phyloP scores from a whole-genome alignment of 37 sponge, comb jelly and placozoan species.

The Theonella swinhoei region DNA sequence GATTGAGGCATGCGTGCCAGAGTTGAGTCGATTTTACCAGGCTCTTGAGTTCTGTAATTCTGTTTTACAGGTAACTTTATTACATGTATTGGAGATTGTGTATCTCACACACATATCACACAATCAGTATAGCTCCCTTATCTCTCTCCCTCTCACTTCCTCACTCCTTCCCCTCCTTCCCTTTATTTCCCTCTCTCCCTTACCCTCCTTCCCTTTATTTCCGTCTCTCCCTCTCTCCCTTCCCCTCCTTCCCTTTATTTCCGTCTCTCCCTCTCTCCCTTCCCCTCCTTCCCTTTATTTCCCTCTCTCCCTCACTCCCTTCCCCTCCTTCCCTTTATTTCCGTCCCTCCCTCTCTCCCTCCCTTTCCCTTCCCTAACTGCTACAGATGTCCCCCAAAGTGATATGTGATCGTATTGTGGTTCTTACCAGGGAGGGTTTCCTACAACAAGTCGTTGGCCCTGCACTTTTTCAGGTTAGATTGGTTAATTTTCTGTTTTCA shows the following conservation, averaged over 20 bases:
- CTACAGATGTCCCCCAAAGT: conserved; percentile 59
- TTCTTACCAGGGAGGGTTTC: conserved; percentile 61
- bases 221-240: too few relatives aligned
- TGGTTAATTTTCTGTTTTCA: background rate
- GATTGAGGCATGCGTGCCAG: conserved; percentile 54
- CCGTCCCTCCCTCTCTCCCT: background rate
- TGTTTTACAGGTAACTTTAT: conserved; percentile 72
- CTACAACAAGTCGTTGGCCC: conserved; percentile 82
- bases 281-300: too few relatives aligned
- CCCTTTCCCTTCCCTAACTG: background rate
- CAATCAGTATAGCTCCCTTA: background rate
- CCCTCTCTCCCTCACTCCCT: too few relatives aligned
- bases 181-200: background rate
- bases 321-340: too few relatives aligned
- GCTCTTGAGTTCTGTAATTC: conserved; percentile 79
- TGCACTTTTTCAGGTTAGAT: conserved; percentile 72
- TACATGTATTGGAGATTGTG: background rate
- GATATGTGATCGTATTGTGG: conserved; percentile 44
- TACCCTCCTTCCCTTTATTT: background rate
- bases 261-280: too few relatives aligned
- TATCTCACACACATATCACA: too few relatives aligned
- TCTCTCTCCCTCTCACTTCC: background rate
- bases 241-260: too few relatives aligned
- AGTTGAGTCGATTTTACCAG: conserved; percentile 44
- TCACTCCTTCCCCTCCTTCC: background rate